phyloP scores from a whole-genome alignment of 37 sponge, comb jelly and placozoan genomes.

The Bolinopsis microptera region DNA sequence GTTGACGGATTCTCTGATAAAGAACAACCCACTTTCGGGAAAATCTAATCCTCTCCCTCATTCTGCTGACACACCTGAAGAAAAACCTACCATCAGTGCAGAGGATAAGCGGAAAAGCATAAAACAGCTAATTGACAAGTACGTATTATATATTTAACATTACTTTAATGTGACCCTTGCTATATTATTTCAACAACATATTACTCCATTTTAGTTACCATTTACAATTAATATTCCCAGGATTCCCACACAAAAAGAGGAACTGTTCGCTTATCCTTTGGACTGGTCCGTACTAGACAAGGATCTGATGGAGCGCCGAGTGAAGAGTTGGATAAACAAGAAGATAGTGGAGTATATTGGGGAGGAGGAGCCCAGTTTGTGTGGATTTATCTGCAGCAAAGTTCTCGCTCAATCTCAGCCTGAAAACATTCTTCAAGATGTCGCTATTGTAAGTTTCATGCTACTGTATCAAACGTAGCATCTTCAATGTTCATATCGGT shows the following conservation, averaged over 20 bases:
- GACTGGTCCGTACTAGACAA: conserved; percentile 90
- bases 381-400: conserved; percentile 94
- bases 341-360: conserved; percentile 98
- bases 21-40: conserved; percentile 30
- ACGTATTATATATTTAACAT: not conserved
- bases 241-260: conserved; percentile 91
- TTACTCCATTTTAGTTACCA: too few relatives aligned
- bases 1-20: conserved; percentile 33
- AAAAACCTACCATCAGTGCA: conserved; percentile 60
- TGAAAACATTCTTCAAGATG: conserved; percentile 58
- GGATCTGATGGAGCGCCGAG: conserved; percentile 88
- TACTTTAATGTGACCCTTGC: not conserved
- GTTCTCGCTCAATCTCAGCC: conserved; percentile 67
- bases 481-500: not conserved
- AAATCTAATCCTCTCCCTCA: conserved; percentile 26
- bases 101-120: conserved; percentile 90
- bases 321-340: conserved; percentile 93
- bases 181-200: not conserved
- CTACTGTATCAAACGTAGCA: too few relatives aligned
- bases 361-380: conserved; percentile 87
- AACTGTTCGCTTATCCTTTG: conserved; percentile 86
- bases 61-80: not conserved
- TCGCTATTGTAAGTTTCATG: conserved; percentile 42
- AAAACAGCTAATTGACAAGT: conserved; percentile 79
- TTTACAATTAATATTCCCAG: conserved; percentile 23